These are phyloP conservation scores for Teleopsis dalmanni DNA, from an alignment of 1,140 invertebrate species.

Conservation along the genomic window DNA sequence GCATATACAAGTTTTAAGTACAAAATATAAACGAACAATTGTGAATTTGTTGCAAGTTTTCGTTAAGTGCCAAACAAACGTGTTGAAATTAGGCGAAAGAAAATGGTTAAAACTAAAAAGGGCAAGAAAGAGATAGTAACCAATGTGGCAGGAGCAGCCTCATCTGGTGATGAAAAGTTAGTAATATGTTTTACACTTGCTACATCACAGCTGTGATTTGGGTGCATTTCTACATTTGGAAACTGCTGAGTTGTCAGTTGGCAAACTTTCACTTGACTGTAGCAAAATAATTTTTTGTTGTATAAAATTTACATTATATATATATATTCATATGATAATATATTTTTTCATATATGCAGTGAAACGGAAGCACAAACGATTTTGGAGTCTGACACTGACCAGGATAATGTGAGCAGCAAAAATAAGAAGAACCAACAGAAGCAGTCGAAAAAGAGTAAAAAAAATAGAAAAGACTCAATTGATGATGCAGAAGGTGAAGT, in stretches of 20 bases:
- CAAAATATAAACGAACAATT: slow-evolving; percentile 19
- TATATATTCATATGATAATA: not conserved
- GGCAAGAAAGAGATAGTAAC: slow-evolving; percentile 45
- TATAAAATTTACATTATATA: slow-evolving; percentile 1
- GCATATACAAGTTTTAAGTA: too few species aligned
- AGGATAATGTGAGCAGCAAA: slow-evolving; percentile 29
- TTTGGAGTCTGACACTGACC: slow-evolving; percentile 19
- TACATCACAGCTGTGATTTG: not conserved
- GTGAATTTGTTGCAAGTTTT: slow-evolving; percentile 37
- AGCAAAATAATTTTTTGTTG: not conserved
- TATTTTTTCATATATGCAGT: not conserved
- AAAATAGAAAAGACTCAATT: slow-evolving; percentile 17
- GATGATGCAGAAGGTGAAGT: slow-evolving; percentile 18
- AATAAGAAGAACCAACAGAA: slow-evolving; percentile 37
- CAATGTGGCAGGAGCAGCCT: slow-evolving; percentile 23
- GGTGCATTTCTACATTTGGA: not conserved
- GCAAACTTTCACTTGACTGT: not conserved
- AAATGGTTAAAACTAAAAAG: slow-evolving; percentile 46
- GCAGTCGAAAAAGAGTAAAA: slow-evolving; percentile 27
- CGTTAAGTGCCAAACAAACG: slow-evolving; percentile 34
- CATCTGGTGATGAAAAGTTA: slow-evolving; percentile 40
- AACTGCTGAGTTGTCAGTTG: slow-evolving; percentile 11
- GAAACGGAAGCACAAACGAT: slow-evolving; percentile 5
- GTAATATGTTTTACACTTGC: too few species aligned
- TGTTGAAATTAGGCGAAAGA: slow-evolving; percentile 41